Conservation (phyloP, 2,113 vertebrate species). For the Tragelaphus strepsiceros region DNA sequence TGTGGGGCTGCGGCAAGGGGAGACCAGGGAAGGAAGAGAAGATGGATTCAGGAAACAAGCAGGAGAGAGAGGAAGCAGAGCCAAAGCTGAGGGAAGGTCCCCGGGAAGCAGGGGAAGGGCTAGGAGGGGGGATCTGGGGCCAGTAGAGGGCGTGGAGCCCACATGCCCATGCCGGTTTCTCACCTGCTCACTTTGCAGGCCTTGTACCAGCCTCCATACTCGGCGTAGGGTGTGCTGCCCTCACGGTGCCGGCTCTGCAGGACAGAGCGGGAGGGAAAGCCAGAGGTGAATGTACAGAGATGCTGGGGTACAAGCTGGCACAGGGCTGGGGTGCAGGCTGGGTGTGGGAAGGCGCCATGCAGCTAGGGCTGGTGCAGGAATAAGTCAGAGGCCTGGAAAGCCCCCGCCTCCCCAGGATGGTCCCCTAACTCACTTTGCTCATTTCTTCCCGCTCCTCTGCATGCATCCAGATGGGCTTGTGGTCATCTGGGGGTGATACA, state of each 20-base stretch:
- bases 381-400: not conserved
- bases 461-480: slow-evolving; percentile 99
- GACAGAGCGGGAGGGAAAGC: slow-evolving; percentile 31
- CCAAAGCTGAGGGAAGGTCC: not conserved
- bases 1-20: slow-evolving; percentile 43
- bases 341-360: not conserved
- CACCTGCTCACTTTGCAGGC: slow-evolving; percentile 99
- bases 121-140: not conserved
- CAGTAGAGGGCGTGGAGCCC: not conserved
- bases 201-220: slow-evolving; percentile 99
- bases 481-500: slow-evolving; percentile 86
- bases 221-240: slow-evolving; percentile 87
- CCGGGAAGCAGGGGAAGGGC: not conserved
- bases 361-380: not conserved
- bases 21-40: not conserved
- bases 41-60: slow-evolving; percentile 49
- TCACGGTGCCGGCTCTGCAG: slow-evolving; percentile 91
- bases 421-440: slow-evolving; percentile 89
- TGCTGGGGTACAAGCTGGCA: not conserved
- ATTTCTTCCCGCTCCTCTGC: slow-evolving; percentile 96
- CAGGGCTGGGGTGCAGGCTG: not conserved
- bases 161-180: slow-evolving; percentile 37
- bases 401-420: not conserved
- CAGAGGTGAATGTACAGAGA: not conserved
- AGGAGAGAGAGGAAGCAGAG: slow-evolving; percentile 23